Evolutionary conservation across 2,113 vertebrate genomes (phyloP).

Genomic region (Camelus bactrianus): DNA sequence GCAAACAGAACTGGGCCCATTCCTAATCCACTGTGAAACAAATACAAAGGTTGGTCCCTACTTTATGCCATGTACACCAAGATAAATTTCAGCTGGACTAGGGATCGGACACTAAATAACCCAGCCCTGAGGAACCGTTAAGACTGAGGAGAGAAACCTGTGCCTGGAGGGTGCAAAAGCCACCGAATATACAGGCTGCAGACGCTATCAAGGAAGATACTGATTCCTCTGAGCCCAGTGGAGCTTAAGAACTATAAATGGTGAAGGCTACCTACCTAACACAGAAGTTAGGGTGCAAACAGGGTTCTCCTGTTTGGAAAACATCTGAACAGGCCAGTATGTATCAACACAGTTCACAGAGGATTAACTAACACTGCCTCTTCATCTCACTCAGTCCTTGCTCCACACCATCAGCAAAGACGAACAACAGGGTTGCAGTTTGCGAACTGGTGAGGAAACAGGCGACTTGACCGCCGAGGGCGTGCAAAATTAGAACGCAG

Average conservation of each 20-base stretch:
- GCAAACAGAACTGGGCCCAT: not conserved
- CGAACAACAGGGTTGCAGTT: not conserved
- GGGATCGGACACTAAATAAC: not conserved
- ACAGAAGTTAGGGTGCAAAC: not conserved
- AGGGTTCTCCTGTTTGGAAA: not conserved
- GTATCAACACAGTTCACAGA: not conserved
- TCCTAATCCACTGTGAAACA: not conserved
- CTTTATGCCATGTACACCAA: not conserved
- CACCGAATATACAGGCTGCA: accelerated
- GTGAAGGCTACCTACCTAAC: not conserved
- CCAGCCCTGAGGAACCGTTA: not conserved
- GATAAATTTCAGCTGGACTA: not conserved
- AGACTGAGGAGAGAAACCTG: not conserved
- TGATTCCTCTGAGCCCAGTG: too few species aligned
- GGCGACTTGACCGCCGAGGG: accelerated
- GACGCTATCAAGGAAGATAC: not conserved
- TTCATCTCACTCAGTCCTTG: not conserved
- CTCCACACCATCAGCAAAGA: not conserved
- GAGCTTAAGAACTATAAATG: not conserved
- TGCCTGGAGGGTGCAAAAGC: not conserved
- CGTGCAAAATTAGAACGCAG: not conserved
- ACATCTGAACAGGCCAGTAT: not conserved
- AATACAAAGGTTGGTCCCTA: not conserved
- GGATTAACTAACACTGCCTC: not conserved
- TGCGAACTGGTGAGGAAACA: not conserved